Conservation (phyloP, 2,888 invertebrate species). For the Trachelus stipa region DNA sequence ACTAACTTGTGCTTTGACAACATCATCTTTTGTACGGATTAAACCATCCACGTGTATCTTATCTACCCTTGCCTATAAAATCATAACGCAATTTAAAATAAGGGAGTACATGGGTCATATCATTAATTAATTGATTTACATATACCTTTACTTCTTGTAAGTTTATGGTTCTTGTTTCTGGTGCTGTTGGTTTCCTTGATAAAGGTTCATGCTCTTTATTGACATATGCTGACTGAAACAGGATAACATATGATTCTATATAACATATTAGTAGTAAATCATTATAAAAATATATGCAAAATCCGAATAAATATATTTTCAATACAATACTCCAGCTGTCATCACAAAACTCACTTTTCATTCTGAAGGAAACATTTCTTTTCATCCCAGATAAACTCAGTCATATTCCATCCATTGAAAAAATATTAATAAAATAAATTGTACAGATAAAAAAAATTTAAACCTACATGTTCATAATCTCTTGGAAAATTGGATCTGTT, state of each 20-base stretch:
- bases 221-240: constrained; percentile 30
- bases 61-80: constrained; percentile 82
- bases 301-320: background rate
- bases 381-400: background rate
- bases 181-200: constrained; percentile 16
- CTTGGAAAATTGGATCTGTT: constrained; percentile 19
- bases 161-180: constrained; percentile 34
- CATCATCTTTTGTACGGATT: constrained; percentile 88
- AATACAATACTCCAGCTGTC: background rate
- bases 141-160: constrained; percentile 48
- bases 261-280: background rate
- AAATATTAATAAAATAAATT: background rate
- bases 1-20: constrained; percentile 81
- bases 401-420: background rate
- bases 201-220: constrained; percentile 21
- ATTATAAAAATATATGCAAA: background rate
- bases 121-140: background rate
- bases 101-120: background rate
- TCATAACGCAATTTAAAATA: background rate
- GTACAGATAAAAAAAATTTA: constrained; percentile 5
- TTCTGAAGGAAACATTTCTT: constrained; percentile 8
- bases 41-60: constrained; percentile 88
- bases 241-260: constrained; percentile 9
- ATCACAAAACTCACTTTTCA: background rate
- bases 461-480: constrained; percentile 30